Base-by-base conservation (phyloP, 2,888 invertebrate species). In the Hartigia nigra region DNA sequence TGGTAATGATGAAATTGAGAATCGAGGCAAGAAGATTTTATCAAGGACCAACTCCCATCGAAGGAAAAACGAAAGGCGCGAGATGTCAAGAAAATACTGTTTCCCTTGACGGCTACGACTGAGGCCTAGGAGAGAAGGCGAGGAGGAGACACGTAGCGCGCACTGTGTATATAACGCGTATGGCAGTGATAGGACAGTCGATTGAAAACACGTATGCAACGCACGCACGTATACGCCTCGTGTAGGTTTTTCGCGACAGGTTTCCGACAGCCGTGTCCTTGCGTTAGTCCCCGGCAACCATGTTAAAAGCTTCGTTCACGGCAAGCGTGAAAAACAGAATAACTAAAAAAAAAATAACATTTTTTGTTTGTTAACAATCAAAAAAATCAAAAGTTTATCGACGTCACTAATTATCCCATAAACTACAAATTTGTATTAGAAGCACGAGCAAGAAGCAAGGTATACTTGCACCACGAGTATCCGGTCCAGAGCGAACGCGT, bases 51-150 rank as follows among this genome's bases (percentile, higher is more conserved):
- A 76, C 82, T 83, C 77, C 86, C 87, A 83, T 86, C 86, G 90
- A 88, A 85, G 89, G 91, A 90, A 91, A 91, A 91, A 91, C 88
- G 91, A 91, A 91, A 91, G 91, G 90, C 87, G 83, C 80, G 80
- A 79, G 77, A 80, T 78, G 83, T 55, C 69, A 35, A 69, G 76
- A 70, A 37, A 74, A 75, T 74, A 55, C 9, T 55, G 55, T 55
- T 23, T 55, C 55, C 55, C 23, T 23, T 23, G 55, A 55, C 55
- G 55, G 55, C 23, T 55, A 9, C 55, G 23, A 2, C 39, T 39
- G 23, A 23, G 39, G 4, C 39, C 14, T 5, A n/a, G 5, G 39
- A 39, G 23, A 55, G 55, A 23, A 55, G 23, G 23, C 55, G 55
- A 55, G 55, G 55, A 55, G 55, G 23, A 55, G 23, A 55, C 55